phyloP scores from a whole-genome alignment of 2,888 invertebrate genomes.

The Hyppa rectilinea region DNA sequence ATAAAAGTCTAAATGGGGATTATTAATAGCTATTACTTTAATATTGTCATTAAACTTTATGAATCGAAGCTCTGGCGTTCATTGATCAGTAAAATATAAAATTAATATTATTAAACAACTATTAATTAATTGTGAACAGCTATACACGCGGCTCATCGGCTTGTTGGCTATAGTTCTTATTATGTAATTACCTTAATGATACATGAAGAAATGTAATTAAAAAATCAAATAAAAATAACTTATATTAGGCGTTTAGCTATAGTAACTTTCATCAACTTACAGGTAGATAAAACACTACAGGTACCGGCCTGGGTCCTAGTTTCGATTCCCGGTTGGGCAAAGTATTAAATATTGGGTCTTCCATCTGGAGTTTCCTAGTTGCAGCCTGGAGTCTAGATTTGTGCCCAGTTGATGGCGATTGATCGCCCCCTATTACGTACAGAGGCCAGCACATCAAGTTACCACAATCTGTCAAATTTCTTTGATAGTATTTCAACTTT shows the following conservation, averaged over 20 bases:
- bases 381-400: too few species aligned
- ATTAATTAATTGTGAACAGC: constrained; percentile 58
- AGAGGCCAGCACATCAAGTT: too few species aligned
- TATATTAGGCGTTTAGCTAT: constrained; percentile 21
- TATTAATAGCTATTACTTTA: constrained; percentile 81
- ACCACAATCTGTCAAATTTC: too few species aligned
- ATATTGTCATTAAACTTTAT: constrained; percentile 73
- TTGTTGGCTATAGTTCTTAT: constrained; percentile 25
- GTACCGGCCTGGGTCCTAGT: too few species aligned
- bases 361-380: too few species aligned
- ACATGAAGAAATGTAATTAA: constrained; percentile 28
- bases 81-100: constrained; percentile 55
- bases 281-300: constrained; percentile 3
- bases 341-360: too few species aligned
- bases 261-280: constrained; percentile 20
- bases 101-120: constrained; percentile 53
- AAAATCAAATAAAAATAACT: constrained; percentile 25
- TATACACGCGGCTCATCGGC: constrained; percentile 47
- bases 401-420: too few species aligned
- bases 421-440: too few species aligned
- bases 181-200: constrained; percentile 28
- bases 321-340: too few species aligned
- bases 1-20: constrained; percentile 82
- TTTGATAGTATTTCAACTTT: too few species aligned
- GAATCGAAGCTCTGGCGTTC: constrained; percentile 58